Evolutionary conservation across 2,113 vertebrate genomes (phyloP), one percentile per base, ranked within the genome.

Genomic region (Ameiurus melas): DNA sequence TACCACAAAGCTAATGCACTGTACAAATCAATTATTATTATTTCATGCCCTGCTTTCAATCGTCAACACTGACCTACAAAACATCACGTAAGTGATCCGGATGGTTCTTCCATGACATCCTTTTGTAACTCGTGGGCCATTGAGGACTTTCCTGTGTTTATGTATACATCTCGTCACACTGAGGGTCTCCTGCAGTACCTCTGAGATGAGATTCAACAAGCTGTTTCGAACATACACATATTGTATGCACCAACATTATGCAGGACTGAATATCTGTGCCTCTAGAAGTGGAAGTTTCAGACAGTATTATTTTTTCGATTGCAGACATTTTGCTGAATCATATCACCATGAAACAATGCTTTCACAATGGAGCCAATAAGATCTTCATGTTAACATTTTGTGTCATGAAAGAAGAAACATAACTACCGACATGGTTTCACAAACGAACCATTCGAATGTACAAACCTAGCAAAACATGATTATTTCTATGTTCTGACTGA

Each of bases 11-110:
- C 43, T 77, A 13, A 53, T 79, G 77, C 10, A 82, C 27, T 33
- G 25, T 13, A 20, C 57, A 64, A 66, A 64, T 83, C 13, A 25
- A 36, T 64, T 9, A 62, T 47, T 43, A 43, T 83, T 62, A 58
- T n/a, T 84, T 47, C 16, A 47, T 84, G 60, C 30, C 55, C 27
- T 39, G 71, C 9, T 4, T 62, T 64, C 9, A 64, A 47, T 79
- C 27, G 7, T 83, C 4, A 27, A 17, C 16, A 22, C 92, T 92
- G 83, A 95, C 93, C 93, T 89, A 93, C 87, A 77, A 93, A 93
- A 93, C 91, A 94, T 93, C 68, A 9, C 73, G 51, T 93, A 88
- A 5, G 14, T 86, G 60, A 85, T 62, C 60, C 80, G 10, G 47
- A 51, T 51, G 8, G 47, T 51, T 51, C 47, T 43, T 47, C 19